These are phyloP conservation scores for Aplidium turbinatum DNA, from an alignment of 23 tunicate species.

Conservation along the genomic window DNA sequence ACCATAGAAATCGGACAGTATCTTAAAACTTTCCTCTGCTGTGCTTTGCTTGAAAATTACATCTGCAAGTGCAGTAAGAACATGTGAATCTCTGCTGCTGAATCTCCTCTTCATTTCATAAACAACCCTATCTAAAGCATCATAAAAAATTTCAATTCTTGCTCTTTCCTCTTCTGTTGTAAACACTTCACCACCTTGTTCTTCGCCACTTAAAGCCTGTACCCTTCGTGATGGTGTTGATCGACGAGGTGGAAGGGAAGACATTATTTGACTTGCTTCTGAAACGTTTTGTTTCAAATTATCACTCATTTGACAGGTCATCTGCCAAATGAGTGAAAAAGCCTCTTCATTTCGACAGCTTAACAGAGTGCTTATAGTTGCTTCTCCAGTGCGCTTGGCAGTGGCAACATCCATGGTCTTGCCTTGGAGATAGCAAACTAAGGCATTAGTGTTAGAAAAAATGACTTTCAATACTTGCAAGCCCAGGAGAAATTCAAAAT, in stretches of 20 bases:
- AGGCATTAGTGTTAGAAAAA: slow-evolving; percentile 29
- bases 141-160: slow-evolving; percentile 7
- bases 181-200: background rate
- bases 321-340: slow-evolving; percentile 18
- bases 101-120: slow-evolving; percentile 15
- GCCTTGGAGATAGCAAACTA: slow-evolving; percentile 6
- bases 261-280: background rate
- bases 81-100: background rate
- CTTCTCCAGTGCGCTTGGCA: slow-evolving; percentile 18
- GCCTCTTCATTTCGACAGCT: slow-evolving; percentile 12
- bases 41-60: background rate
- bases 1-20: slow-evolving; percentile 11
- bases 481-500: slow-evolving; percentile 12
- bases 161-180: background rate
- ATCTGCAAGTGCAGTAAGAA: slow-evolving; percentile 1
- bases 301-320: background rate
- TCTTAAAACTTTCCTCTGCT: slow-evolving; percentile 6
- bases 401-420: slow-evolving; percentile 2
- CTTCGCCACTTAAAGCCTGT: slow-evolving; percentile 23
- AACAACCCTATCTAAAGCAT: slow-evolving; percentile 9
- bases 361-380: slow-evolving; percentile 9
- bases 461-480: slow-evolving; percentile 17
- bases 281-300: slow-evolving; percentile 5
- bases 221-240: slow-evolving; percentile 2
- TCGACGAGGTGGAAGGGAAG: background rate